Evolutionary conservation across 2,113 vertebrate species (phyloP), one percentile per base, ranked within the genome.

Genomic region (Cynocephalus volans): DNA sequence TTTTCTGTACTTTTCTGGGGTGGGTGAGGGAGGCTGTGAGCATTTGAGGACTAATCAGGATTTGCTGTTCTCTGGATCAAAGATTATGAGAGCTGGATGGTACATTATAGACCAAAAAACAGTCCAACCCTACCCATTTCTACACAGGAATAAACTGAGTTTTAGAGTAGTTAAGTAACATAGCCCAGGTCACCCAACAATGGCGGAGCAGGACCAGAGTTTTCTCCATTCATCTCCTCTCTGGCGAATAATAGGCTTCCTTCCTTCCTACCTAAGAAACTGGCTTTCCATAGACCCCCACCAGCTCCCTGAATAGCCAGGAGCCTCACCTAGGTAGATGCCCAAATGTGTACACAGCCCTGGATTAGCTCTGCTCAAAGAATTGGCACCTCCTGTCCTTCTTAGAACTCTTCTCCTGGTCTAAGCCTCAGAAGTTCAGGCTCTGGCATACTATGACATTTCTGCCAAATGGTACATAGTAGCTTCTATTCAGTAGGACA

Each of bases 61-160:
- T 76, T 85, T 96, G 26, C 64, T 93, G 4, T 52, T 62, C 24
- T 26, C 31, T 45, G 26, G 36, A 69, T 52, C 58, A 24, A 28
- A 90, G 60, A 26, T 83, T 83, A 58, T 67, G 45, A 93, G 62
- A 92, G 14, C 70, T 84, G 58, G 28, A 73, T 93, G 54, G 48
- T 33, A 67, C 10, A n/a, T 83, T 90, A 72, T 4, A 73, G 56
- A 82, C 72, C 1, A 94, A n/a, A 89, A 81, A 73, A 88, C 31
- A 17, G 24, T 28, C 18, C 33, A 81, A 28, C 5, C 5, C 11
- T 72, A 80, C 36, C 13, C 24, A 50, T 77, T 70, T 85, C 28
- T 65, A 76, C 41, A 89, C 36, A 79, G 15, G 69, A 93, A n/a
- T 67, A 97, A 91, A 86, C 45, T 72, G 75, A 90, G 73, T 77